phyloP scores from a whole-genome alignment of 2,888 invertebrate genomes.

The Sphecodes monilicornis region DNA sequence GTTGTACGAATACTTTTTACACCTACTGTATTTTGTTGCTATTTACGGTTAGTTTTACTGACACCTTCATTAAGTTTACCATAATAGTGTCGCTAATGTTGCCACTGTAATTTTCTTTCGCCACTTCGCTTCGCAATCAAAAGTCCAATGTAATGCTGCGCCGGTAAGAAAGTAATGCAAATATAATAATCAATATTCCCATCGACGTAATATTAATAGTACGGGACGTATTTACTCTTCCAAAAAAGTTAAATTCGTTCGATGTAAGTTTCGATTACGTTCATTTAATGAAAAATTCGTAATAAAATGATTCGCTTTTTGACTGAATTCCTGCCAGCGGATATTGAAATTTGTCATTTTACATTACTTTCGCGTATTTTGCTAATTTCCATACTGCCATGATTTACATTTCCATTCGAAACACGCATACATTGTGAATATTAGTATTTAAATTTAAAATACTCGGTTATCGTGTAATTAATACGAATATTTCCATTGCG shows the following conservation, averaged over 20 bases:
- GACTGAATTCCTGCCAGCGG: background rate
- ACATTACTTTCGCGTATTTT: background rate
- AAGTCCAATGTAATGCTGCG: too few species aligned
- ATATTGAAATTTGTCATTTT: background rate
- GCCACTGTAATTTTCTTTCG: too few species aligned
- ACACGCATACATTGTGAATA: background rate
- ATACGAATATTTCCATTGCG: background rate
- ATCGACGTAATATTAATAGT: too few species aligned
- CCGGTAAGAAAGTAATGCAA: too few species aligned
- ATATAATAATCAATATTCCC: too few species aligned
- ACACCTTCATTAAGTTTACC: too few species aligned
- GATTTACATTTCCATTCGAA: background rate
- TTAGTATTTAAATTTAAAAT: background rate
- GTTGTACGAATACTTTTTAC: too few species aligned
- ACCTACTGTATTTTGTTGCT: too few species aligned
- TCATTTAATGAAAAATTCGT: background rate
- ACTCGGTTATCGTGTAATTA: background rate
- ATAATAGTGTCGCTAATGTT: too few species aligned
- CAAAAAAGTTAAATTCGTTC: background rate
- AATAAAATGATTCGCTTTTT: background rate
- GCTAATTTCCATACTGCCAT: background rate
- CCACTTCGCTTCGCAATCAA: too few species aligned
- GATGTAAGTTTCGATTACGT: background rate
- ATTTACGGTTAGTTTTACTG: too few species aligned
- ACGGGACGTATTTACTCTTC: too few species aligned